Percentiles rank a stretch among this genome's conserved stretches.
Conservation (phyloP, 2,888 invertebrate genomes). For the Acrobasis suavella region DNA sequence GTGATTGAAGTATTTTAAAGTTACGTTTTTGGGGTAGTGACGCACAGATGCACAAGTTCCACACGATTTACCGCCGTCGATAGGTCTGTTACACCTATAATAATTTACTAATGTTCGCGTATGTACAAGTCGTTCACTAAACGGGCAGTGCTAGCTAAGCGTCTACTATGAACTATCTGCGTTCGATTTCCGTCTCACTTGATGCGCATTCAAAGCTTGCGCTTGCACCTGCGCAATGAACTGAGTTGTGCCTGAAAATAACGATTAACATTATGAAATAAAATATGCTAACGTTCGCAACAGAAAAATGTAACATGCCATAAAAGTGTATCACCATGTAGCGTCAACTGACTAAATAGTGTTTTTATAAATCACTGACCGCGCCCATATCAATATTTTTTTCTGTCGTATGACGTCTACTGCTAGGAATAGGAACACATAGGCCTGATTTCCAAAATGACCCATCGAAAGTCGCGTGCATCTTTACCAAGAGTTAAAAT, state of each 20-base stretch:
- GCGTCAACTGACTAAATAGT: too few relatives aligned
- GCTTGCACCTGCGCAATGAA: slow-evolving; percentile 73
- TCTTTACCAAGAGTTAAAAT: too few relatives aligned
- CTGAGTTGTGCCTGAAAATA: slow-evolving; percentile 64
- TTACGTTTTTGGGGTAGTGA: slow-evolving; percentile 11
- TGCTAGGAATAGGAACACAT: too few relatives aligned
- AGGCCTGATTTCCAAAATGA: too few relatives aligned
- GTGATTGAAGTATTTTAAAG: not conserved
- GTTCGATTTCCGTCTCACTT: slow-evolving; percentile 77
- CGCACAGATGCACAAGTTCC: slow-evolving; percentile 5
- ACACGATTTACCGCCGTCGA: slow-evolving; percentile 9
- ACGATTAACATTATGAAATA: not conserved
- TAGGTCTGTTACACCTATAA: slow-evolving; percentile 26
- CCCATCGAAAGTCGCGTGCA: too few relatives aligned
- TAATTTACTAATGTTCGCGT: slow-evolving; percentile 53
- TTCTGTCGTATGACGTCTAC: too few relatives aligned
- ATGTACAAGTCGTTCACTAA: slow-evolving; percentile 58
- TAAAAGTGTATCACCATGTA: too few relatives aligned
- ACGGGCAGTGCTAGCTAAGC: slow-evolving; percentile 47
- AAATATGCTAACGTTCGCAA: not conserved
- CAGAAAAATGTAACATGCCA: too few relatives aligned
- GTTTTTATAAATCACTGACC: too few relatives aligned
- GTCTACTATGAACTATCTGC: slow-evolving; percentile 75
- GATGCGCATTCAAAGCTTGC: slow-evolving; percentile 67
- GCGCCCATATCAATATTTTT: too few relatives aligned